These are phyloP conservation scores for Pharmacophagus antenor DNA, from an alignment of 2,888 invertebrate species.

Conservation along the genomic window DNA sequence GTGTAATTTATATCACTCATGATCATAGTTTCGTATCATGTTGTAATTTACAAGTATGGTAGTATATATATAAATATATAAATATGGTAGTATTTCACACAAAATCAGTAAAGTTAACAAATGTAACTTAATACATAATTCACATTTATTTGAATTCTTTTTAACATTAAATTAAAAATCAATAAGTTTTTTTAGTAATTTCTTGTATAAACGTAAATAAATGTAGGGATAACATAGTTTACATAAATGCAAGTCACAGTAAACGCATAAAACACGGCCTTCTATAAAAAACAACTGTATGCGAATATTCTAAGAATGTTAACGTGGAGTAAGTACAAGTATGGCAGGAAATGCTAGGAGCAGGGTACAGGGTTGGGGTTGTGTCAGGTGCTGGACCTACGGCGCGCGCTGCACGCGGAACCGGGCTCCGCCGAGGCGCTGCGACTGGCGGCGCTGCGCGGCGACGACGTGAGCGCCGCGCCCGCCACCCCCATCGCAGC, in stretches of 20 bases:
- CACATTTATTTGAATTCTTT: background rate
- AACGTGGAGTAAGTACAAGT: background rate
- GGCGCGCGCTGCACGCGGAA: slow-evolving; percentile 89
- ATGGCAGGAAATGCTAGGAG: slow-evolving; percentile 4
- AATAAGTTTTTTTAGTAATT: background rate
- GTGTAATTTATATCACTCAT: slow-evolving; percentile 7
- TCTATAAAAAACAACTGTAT: no score
- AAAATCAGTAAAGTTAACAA: background rate
- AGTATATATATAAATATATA: no score
- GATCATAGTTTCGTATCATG: slow-evolving; percentile 1
- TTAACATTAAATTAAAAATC: background rate
- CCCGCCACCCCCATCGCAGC: slow-evolving; percentile 45
- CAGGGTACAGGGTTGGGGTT: slow-evolving; percentile 43
- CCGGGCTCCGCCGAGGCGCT: slow-evolving; percentile 80
- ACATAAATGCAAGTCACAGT: background rate
- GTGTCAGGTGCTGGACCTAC: slow-evolving; percentile 89
- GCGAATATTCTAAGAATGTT: background rate
- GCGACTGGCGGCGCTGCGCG: slow-evolving; percentile 77
- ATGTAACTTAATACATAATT: background rate
- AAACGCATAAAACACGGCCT: background rate
- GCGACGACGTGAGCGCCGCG: slow-evolving; percentile 79
- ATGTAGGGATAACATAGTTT: background rate
- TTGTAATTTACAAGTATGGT: background rate
- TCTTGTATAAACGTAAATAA: background rate
- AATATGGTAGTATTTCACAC: no score